Conservation (phyloP, 2,888 invertebrate genomes). For the Leucozona laternaria region DNA sequence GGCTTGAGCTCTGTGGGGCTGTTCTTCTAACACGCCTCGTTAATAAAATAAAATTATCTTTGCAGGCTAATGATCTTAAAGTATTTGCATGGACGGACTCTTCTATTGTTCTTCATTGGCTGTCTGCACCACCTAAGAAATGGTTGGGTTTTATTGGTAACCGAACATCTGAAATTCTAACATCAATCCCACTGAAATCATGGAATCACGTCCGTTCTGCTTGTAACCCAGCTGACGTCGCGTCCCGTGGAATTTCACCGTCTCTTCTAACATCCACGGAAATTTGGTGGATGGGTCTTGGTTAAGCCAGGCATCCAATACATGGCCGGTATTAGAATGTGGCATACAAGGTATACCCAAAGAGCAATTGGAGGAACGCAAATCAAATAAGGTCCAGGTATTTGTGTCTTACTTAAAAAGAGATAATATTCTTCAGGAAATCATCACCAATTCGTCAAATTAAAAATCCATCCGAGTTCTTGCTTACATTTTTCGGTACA, state of each 20-base stretch:
- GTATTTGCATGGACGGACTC: slow-evolving; percentile 1
- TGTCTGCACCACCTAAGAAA: neutral
- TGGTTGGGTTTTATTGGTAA: no score
- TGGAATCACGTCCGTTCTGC: neutral
- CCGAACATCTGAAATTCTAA: neutral
- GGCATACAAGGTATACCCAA: neutral
- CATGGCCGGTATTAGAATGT: neutral
- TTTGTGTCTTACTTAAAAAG: neutral
- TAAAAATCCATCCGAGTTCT: no score
- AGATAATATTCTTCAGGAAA: neutral
- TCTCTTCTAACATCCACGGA: neutral
- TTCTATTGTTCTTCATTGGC: no score
- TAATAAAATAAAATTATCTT: neutral
- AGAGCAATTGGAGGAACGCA: neutral
- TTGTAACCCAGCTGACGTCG: neutral
- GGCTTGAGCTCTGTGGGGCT: neutral
- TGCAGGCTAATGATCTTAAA: neutral
- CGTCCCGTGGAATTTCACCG: neutral
- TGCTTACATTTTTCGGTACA: neutral
- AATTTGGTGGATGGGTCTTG: neutral
- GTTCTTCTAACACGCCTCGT: neutral
- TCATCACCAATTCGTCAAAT: neutral
- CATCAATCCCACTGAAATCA: neutral
- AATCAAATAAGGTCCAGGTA: neutral
- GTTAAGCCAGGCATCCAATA: neutral